Base-by-base conservation (phyloP, 2,888 invertebrate species). In the Trichopria drosophilae region DNA sequence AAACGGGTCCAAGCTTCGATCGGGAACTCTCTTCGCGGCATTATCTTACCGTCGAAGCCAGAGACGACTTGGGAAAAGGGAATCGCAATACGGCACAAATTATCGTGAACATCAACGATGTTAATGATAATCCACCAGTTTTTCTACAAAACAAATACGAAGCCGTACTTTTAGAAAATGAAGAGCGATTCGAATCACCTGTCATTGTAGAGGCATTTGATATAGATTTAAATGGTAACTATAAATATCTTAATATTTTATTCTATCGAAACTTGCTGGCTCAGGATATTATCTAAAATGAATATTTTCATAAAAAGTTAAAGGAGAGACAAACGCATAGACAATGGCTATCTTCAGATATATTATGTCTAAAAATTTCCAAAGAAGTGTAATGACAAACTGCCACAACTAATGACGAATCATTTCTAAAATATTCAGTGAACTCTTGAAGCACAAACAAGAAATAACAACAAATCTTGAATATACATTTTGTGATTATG, bases 121-220 rank as follows among this genome's bases (percentile, higher is more conserved):
- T 90, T 0, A 95, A 95, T 65, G 95, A 95, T 68, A 93, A 95
- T 70, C 82, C 89, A 0, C 96, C 96, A 0, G 80, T 85, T 61
- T 96, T 95, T 71, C 75, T 86, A 1, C 90, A 90, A 54, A 85
- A 83, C 51, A 86, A 86, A 61, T 93, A 94, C 65, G 91, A 91
- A 68, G 88, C 88, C 0, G 82, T 88, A 31, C 76, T 97, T 3
- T 69, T 88, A 59, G 97, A 97, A 74, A 95, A 95, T 73, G 84
- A 88, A 66, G 66, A 74, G 1, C 81, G 85, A 50, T 93, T 93
- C 68, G 89, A 91, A 66, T 83, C 84, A 29, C 85, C 87, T 0
- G 71, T 93, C 0, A 78, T 85, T 40, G 78, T 93, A 41, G 90
- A 92, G 75, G 93, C 93, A 0, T 83, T 86, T 60, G 93, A 93